Conservation (phyloP, 1,140 invertebrate genomes). For the Caerostris extrusa region DNA sequence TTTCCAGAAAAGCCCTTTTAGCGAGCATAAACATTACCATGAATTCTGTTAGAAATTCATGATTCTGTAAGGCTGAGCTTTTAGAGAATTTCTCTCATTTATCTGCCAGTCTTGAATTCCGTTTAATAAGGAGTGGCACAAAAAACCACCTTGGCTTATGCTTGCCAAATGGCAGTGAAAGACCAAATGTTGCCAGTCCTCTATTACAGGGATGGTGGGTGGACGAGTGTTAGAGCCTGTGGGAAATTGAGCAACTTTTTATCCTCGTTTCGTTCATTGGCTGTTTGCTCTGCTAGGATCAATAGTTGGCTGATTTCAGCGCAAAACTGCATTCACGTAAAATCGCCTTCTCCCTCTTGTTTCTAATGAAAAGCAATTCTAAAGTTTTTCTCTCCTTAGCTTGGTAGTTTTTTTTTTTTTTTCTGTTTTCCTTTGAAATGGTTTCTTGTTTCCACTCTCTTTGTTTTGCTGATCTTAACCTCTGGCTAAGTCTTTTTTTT, state of each 20-base stretch:
- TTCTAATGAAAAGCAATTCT: slow-evolving; percentile 77
- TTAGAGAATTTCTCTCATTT: slow-evolving; percentile 42
- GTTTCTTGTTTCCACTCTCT: slow-evolving; percentile 60
- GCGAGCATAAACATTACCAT: slow-evolving; percentile 3
- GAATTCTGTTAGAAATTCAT: slow-evolving; percentile 1
- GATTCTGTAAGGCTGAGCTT: not conserved
- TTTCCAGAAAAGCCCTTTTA: not conserved
- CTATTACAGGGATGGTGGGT: slow-evolving; percentile 56
- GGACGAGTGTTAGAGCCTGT: slow-evolving; percentile 25
- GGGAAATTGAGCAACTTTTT: slow-evolving; percentile 58
- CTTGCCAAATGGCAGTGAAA: slow-evolving; percentile 34
- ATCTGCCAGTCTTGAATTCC: slow-evolving; percentile 47
- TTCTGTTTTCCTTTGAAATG: slow-evolving; percentile 64
- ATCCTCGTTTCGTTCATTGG: slow-evolving; percentile 63
- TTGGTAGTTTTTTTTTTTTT: slow-evolving; percentile 32
- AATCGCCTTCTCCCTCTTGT: slow-evolving; percentile 67
- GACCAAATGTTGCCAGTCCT: slow-evolving; percentile 62
- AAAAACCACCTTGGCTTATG: slow-evolving; percentile 39
- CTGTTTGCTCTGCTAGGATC: slow-evolving; percentile 69
- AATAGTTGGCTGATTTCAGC: slow-evolving; percentile 72
- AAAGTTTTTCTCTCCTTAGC: slow-evolving; percentile 50
- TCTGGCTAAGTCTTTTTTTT: slow-evolving; percentile 21
- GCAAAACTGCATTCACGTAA: slow-evolving; percentile 57
- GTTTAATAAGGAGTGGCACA: slow-evolving; percentile 46
- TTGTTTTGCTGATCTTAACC: slow-evolving; percentile 49